These are phyloP conservation scores for Zaprionus gabonicus DNA, from an alignment of 1,140 invertebrate genomes.

Conservation along the genomic window DNA sequence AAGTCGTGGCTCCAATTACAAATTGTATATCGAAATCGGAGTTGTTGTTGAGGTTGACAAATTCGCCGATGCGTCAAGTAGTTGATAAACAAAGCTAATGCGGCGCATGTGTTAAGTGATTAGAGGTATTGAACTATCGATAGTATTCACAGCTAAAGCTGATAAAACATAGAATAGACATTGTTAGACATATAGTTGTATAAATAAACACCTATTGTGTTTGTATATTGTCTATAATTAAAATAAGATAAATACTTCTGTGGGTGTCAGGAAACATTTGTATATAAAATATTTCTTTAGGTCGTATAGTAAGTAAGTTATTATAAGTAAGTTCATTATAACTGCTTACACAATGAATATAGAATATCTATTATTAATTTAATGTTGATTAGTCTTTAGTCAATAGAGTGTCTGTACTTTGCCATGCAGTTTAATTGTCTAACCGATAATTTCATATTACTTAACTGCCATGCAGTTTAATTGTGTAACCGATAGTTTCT, in stretches of 20 bases:
- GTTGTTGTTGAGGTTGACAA: slow-evolving; percentile 11
- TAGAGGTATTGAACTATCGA: not conserved
- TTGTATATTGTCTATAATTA: not conserved
- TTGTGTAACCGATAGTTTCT: too few species aligned
- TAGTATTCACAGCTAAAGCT: not conserved
- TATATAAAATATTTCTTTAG: not conserved
- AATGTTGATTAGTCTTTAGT: not conserved
- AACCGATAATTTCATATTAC: not conserved
- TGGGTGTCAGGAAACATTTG: not conserved
- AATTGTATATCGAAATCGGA: slow-evolving; percentile 16
- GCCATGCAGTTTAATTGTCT: not conserved
- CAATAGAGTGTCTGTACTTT: not conserved
- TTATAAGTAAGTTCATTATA: not conserved
- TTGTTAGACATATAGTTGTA: not conserved
- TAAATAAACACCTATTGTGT: too few species aligned
- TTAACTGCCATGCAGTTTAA: too few species aligned
- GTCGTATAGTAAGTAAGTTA: too few species aligned
- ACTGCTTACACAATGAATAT: not conserved
- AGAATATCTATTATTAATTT: not conserved
- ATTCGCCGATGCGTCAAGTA: slow-evolving; percentile 12
- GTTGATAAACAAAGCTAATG: not conserved
- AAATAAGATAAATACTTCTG: not conserved
- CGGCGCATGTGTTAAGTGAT: not conserved
- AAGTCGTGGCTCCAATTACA: slow-evolving; percentile 61
- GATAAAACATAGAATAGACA: not conserved